Conservation (phyloP, 2,888 invertebrate species). For the Morpho deidamia region DNA sequence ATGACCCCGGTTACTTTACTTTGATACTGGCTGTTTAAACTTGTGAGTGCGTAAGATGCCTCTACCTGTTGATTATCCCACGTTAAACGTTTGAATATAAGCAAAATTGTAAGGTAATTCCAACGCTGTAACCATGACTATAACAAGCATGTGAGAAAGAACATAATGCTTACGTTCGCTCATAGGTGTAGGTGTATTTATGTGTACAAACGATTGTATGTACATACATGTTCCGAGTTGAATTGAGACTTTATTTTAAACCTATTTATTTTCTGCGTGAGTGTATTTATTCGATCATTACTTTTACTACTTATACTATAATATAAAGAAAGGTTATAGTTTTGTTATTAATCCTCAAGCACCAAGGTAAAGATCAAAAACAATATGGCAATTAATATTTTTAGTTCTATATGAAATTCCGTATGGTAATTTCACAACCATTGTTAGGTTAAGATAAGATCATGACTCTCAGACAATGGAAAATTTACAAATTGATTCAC, state of each 20-base stretch:
- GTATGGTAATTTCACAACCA: too few relatives aligned
- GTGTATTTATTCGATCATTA: too few relatives aligned
- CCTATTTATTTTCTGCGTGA: neutral
- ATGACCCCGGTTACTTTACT: conserved; percentile 71
- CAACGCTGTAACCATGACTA: conserved; percentile 32
- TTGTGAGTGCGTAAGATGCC: conserved; percentile 16
- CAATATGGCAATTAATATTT: too few relatives aligned
- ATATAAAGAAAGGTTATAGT: too few relatives aligned
- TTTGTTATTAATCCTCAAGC: too few relatives aligned
- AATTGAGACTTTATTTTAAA: conserved; percentile 25
- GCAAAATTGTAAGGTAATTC: conserved; percentile 32
- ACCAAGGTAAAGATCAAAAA: too few relatives aligned
- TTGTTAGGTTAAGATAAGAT: neutral
- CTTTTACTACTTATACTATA: too few relatives aligned
- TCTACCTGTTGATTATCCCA: conserved; percentile 42
- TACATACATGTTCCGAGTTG: conserved; percentile 23
- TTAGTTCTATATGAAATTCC: too few relatives aligned
- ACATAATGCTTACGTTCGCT: conserved; percentile 28
- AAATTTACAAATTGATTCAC: neutral
- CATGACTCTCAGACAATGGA: neutral
- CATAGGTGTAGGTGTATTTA: conserved; percentile 16
- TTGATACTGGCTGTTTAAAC: conserved; percentile 48
- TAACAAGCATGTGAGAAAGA: conserved; percentile 36
- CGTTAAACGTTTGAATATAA: conserved; percentile 20
- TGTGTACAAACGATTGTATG: conserved; percentile 34